A percentile compares a stretch with the other conserved stretches of the same genome.
Conservation (phyloP, 2,888 invertebrate species). For the Calameuta idolon region DNA sequence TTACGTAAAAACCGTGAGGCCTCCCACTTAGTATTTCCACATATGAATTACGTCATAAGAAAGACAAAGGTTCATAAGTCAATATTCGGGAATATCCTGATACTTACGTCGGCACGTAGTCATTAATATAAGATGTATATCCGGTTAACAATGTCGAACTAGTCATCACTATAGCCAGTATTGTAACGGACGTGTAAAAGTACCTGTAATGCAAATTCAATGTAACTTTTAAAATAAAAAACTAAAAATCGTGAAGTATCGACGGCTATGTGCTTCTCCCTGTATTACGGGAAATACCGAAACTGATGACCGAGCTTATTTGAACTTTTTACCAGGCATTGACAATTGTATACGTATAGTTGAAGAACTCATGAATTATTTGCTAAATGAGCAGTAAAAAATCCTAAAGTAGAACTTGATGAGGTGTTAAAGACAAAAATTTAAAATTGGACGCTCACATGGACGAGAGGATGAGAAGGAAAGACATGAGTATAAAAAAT, state of each 20-base stretch:
- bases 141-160: conserved; percentile 56
- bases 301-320: not conserved
- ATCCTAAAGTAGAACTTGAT: not conserved
- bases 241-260: not conserved
- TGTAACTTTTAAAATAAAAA: conserved; percentile 3
- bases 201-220: conserved; percentile 52
- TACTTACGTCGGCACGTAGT: conserved; percentile 68
- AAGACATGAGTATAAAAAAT: conserved; percentile 62
- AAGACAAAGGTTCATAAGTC: not conserved
- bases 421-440: not conserved
- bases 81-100: conserved; percentile 4
- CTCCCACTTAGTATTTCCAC: not conserved
- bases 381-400: not conserved
- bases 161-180: conserved; percentile 53
- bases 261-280: not conserved
- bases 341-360: not conserved
- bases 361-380: not conserved
- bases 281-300: not conserved
- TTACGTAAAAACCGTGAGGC: not conserved
- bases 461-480: conserved; percentile 65
- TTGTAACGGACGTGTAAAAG: conserved; percentile 55
- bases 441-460: conserved; percentile 55
- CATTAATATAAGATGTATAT: conserved; percentile 61
- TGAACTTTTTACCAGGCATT: not conserved
- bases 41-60: not conserved